phyloP scores from a whole-genome alignment of 1,140 invertebrate genomes.

The Zaprionus taronus region DNA sequence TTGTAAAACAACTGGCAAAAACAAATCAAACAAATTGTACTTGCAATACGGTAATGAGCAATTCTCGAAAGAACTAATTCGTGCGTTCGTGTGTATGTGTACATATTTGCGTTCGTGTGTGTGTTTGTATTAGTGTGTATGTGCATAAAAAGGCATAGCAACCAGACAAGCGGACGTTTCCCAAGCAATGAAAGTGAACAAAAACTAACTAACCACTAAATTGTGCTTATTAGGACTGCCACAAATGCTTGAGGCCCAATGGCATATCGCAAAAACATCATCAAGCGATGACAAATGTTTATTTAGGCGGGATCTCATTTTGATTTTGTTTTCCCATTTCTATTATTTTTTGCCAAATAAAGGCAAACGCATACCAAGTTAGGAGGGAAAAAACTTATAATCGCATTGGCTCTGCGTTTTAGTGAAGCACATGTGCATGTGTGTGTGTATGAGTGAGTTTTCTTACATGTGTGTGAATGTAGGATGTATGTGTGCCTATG shows the following conservation, averaged over 20 bases:
- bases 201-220: slow-evolving; percentile 27
- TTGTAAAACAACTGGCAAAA: slow-evolving; percentile 27
- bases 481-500: slow-evolving; percentile 53
- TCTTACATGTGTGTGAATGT: slow-evolving; percentile 49
- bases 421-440: slow-evolving; percentile 53
- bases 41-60: slow-evolving; percentile 42
- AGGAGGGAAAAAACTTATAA: slow-evolving; percentile 44
- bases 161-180: slow-evolving; percentile 50
- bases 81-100: slow-evolving; percentile 16
- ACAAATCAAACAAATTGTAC: slow-evolving; percentile 15
- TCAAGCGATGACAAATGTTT: slow-evolving; percentile 53
- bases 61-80: slow-evolving; percentile 47
- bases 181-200: slow-evolving; percentile 45
- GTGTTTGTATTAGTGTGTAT: slow-evolving; percentile 33
- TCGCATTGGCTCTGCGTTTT: slow-evolving; percentile 53
- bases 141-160: slow-evolving; percentile 62
- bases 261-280: slow-evolving; percentile 24
- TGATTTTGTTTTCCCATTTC: neutral
- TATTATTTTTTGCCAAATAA: slow-evolving; percentile 33
- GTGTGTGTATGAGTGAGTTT: slow-evolving; percentile 39
- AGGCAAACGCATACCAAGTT: slow-evolving; percentile 28
- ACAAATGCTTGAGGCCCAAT: slow-evolving; percentile 32
- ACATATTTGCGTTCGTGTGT: slow-evolving; percentile 10
- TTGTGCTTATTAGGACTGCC: slow-evolving; percentile 48
- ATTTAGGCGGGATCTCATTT: slow-evolving; percentile 47